Base-by-base conservation (phyloP, 2,888 invertebrate species). In the Falcaria lacertinaria region DNA sequence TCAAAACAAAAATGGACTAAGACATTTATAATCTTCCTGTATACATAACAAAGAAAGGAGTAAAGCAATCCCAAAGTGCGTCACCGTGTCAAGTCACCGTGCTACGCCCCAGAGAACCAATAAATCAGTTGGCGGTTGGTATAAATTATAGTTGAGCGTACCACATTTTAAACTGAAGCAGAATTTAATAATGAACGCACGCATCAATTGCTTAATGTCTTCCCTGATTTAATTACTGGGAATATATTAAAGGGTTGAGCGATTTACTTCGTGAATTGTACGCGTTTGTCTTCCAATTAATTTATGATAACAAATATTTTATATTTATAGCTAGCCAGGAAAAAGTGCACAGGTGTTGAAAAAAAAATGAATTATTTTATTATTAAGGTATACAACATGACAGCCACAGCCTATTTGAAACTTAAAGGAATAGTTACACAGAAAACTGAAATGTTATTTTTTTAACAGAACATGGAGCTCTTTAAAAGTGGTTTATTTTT, bases 141-240 rank as follows among this genome's bases (percentile, higher is more conserved):
- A 72, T 83, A 80, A 84, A 84, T 86, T 74, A 77, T 76, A 80
- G 80, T 82, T 80, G 80, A 66, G 66, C 73, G 74, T 69, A 78
- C 80, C 80, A 77, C 81, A 78, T 85, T 88, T 88, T 87, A 87
- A 80, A 81, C 82, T 80, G 72, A 60, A 71, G 66, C 68, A 63
- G 71, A 82, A 85, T 81, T 82, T 87, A 83, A 85, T 86, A 80
- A 80, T 70, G 73, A 72, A 72, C 78, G 72, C 74, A 85, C 83
- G 88, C 87, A 83, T 86, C 85, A 80, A 87, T 84, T 79, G 80
- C 72, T 82, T 81, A 80, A 85, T 79, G 78, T 75, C 80, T 76
- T 71, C 64, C 65, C 48, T 81, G 83, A 87, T 85, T 80, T 72
- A 84, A 87, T 86, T 81, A 77, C 57, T 67, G 54, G 63, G 67